Evolutionary conservation across 2,113 vertebrate genomes (phyloP), one percentile per base, ranked within the genome.

Genomic region (Catharus fuscescens): DNA sequence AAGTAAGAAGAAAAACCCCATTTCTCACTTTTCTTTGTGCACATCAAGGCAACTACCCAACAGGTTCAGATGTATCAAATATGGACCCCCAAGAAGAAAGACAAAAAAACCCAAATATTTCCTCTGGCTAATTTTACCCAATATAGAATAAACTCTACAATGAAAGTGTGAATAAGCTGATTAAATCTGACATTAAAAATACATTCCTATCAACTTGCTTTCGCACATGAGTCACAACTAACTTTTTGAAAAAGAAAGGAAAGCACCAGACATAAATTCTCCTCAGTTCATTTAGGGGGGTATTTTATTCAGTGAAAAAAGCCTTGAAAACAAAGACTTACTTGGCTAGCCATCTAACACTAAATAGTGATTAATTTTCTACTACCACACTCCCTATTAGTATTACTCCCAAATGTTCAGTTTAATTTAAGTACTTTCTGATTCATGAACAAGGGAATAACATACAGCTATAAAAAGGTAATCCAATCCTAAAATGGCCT

Each of bases 401-500:
- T 97, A 98, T 98, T 97, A 97, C 97, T 98, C 98, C 98, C 98
- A 97, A 98, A 98, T 95, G 98, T 98, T 98, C 97, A 96, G 96
- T 98, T 98, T 98, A 98, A 98, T 98, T 98, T 98, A 98, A 98
- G 97, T 98, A 98, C 97, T 98, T 98, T 98, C 97, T 98, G 98
- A 98, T 98, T 98, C 98, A 98, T 97, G 98, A 98, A 98, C 97
- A 95, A 73, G 96, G 97, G 98, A 98, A 98, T 98, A 98, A 98
- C 98, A 98, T 95, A 97, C 83, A 97, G 97, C 98, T 98, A 98
- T 98, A 98, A 98, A 97, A 98, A 98, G 89, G 98, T 98, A 98
- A 98, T 98, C 97, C 97, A 98, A 98, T 98, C 98, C 98, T 97
- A 98, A 98, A 98, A 98, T 96, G 96, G 97, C 97, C 97, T 98